These are phyloP conservation scores for Sebastes itinus DNA, from an alignment of 2,797 vertebrate species.

Conservation along the genomic window DNA sequence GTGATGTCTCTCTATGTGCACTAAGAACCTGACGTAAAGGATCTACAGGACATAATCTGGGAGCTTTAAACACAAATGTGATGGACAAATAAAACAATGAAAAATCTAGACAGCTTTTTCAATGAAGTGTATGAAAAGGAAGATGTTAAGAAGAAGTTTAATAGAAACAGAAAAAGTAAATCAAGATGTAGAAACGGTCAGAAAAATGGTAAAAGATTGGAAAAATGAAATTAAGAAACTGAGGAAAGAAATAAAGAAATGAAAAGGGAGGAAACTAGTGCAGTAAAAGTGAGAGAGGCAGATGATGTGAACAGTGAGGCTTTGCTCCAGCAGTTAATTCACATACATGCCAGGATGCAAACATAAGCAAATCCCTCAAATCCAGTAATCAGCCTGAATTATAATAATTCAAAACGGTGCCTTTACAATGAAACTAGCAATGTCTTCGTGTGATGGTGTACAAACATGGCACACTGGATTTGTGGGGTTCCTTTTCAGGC, in stretches of 20 bases:
- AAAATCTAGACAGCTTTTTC: conserved; percentile 8
- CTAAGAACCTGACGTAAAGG: background rate
- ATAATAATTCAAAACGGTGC: background rate
- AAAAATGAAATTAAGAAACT: conserved; percentile 2
- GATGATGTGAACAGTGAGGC: conserved; percentile 38
- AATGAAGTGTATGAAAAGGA: conserved; percentile 1
- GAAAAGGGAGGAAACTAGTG: background rate
- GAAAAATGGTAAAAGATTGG: background rate
- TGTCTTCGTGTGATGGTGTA: background rate
- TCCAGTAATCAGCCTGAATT: conserved; percentile 38
- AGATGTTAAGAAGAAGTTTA: background rate
- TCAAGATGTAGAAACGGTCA: background rate
- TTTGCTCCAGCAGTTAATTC: conserved; percentile 68
- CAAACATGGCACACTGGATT: conserved; percentile 47
- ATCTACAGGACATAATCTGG: background rate
- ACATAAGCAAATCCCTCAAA: conserved; percentile 56
- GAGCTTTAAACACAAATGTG: conserved; percentile 18
- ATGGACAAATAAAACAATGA: conserved; percentile 17
- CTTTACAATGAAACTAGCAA: background rate
- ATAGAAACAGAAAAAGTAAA: background rate
- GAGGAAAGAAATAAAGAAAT: background rate
- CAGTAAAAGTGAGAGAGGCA: conserved; percentile 8
- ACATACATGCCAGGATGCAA: conserved; percentile 74
- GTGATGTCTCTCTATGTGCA: conserved; percentile 18
- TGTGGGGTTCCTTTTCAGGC: conserved; percentile 37